Percentiles rank a stretch among this genome's conserved stretches.
Conservation (phyloP, 2,888 invertebrate species). For the Bruchidius siliquastri region DNA sequence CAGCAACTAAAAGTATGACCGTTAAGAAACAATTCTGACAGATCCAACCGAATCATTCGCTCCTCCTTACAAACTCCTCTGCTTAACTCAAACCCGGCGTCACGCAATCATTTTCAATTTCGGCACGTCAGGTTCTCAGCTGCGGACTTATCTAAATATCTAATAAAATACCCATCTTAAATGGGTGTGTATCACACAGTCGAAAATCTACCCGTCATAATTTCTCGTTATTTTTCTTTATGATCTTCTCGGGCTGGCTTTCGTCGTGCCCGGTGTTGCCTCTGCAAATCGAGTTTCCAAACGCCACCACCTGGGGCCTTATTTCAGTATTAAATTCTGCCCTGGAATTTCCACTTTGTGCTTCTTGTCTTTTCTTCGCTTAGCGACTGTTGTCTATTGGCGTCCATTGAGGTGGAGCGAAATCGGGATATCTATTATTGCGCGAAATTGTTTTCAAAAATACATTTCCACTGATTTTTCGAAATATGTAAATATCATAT, state of each 20-base stretch:
- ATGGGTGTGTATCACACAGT: slow-evolving; percentile 19
- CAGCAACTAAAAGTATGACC: no score
- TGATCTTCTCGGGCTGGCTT: slow-evolving; percentile 12
- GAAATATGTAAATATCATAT: no score
- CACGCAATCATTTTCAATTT: slow-evolving; percentile 46
- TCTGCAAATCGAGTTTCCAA: neutral
- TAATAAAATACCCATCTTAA: slow-evolving; percentile 38
- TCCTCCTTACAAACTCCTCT: neutral
- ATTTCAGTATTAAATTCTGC: neutral
- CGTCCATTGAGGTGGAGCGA: neutral
- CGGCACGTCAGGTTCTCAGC: slow-evolving; percentile 34
- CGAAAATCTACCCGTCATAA: slow-evolving; percentile 20
- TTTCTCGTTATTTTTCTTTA: slow-evolving; percentile 24
- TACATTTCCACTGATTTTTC: no score
- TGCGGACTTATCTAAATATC: slow-evolving; percentile 39
- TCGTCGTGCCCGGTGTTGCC: neutral
- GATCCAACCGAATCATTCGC: neutral
- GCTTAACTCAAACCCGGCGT: slow-evolving; percentile 1
- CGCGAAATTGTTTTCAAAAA: no score
- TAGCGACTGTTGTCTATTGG: neutral
- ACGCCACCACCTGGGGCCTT: neutral
- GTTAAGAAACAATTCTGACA: neutral
- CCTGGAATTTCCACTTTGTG: neutral
- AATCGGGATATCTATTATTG: no score
- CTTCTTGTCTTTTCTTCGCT: neutral